These are phyloP conservation scores for Oreochromis tanganicae DNA, from an alignment of 2,113 vertebrate genomes.

Conservation along the genomic window DNA sequence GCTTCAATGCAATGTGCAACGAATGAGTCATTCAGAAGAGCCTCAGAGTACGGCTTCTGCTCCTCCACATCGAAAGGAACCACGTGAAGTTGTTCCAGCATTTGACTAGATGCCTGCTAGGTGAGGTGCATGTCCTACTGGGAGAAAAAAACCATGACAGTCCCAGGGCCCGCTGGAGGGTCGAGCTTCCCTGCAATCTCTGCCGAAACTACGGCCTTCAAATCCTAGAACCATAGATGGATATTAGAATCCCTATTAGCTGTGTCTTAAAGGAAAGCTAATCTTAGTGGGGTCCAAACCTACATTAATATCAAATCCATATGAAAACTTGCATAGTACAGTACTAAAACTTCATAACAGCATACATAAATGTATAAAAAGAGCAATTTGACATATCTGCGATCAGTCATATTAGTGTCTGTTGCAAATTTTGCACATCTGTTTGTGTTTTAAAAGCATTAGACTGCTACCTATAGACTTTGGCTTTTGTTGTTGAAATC, in stretches of 20 bases:
- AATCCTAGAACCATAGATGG: background rate
- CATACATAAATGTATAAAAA: background rate
- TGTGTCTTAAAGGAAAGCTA: background rate
- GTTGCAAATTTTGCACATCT: background rate
- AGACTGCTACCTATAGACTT: background rate
- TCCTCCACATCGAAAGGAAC: background rate
- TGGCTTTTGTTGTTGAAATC: background rate
- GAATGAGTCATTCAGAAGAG: background rate
- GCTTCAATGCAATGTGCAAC: background rate
- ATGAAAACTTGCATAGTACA: background rate
- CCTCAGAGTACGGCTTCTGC: background rate
- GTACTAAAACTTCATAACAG: background rate
- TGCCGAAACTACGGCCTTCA: background rate
- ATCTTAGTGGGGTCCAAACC: background rate
- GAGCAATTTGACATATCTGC: background rate
- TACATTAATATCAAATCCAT: background rate
- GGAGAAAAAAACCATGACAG: background rate
- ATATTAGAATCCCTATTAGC: background rate
- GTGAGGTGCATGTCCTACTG: background rate
- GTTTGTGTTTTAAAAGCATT: background rate
- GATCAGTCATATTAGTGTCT: background rate
- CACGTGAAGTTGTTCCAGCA: background rate
- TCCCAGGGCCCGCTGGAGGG: background rate
- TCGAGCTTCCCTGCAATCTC: background rate
- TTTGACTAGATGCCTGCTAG: background rate